Conservation (phyloP, 2,113 vertebrate genomes). For the Nannospalax galili region DNA sequence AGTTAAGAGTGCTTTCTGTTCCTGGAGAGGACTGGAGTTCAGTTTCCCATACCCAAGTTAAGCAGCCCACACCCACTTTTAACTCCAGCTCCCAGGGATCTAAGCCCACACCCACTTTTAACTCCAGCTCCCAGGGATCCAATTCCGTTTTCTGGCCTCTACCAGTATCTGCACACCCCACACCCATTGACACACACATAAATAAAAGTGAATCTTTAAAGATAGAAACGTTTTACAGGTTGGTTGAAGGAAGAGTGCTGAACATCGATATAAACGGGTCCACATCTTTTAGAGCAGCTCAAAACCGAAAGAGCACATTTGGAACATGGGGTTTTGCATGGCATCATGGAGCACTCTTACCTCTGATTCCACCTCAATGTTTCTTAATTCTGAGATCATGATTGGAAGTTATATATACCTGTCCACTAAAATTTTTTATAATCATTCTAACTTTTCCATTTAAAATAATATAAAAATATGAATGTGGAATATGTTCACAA, state of each 20-base stretch:
- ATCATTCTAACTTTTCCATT: not conserved
- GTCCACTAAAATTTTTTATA: not conserved
- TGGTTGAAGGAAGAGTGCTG: not conserved
- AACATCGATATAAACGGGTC: not conserved
- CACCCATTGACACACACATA: too few species aligned
- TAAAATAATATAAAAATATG: not conserved
- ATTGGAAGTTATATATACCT: slow-evolving; percentile 5
- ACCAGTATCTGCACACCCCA: too few species aligned
- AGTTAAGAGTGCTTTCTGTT: too few species aligned
- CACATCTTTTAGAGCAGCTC: not conserved
- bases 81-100: too few species aligned
- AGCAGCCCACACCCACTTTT: too few species aligned
- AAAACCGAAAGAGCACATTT: not conserved
- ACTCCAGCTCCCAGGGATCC: too few species aligned
- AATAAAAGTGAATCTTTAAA: too few species aligned
- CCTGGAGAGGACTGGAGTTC: too few species aligned
- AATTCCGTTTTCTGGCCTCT: too few species aligned
- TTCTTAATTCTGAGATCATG: slow-evolving; percentile 40
- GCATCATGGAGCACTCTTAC: not conserved
- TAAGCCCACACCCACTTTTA: too few species aligned
- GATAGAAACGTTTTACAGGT: not conserved
- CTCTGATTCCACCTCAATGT: not conserved
- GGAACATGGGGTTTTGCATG: not conserved
- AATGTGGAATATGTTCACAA: slow-evolving; percentile 2
- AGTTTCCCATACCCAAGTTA: too few species aligned